These are phyloP conservation scores for Melikaiella ostensackeni DNA, from an alignment of 2,888 invertebrate species.

Conservation along the genomic window DNA sequence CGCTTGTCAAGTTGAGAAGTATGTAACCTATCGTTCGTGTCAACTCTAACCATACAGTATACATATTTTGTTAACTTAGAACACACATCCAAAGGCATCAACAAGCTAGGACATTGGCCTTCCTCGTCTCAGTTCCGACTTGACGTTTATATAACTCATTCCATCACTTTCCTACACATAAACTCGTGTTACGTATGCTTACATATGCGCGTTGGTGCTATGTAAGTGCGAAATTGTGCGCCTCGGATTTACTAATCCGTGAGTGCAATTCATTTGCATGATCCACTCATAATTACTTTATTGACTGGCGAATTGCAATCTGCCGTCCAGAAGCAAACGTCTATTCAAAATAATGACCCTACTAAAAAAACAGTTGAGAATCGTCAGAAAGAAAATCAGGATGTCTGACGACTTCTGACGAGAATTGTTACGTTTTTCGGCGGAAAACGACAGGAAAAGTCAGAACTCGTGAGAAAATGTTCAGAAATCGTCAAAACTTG, in stretches of 20 bases:
- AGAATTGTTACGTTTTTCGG: too few species aligned
- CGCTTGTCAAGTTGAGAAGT: not conserved
- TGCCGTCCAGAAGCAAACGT: too few species aligned
- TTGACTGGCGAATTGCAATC: not conserved
- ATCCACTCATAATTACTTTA: conserved; percentile 15
- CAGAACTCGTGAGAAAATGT: too few species aligned
- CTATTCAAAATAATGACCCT: too few species aligned
- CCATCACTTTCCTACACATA: conserved; percentile 43
- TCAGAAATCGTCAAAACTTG: too few species aligned
- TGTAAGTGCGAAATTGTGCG: not conserved
- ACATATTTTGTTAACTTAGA: conserved; percentile 23
- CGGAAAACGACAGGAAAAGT: too few species aligned
- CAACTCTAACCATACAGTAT: not conserved
- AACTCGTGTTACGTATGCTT: conserved; percentile 17
- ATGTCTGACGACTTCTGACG: too few species aligned
- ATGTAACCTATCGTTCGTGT: conserved; percentile 26
- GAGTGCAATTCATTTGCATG: not conserved
- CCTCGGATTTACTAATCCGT: not conserved
- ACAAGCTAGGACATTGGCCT: conserved; percentile 70
- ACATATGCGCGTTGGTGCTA: not conserved
- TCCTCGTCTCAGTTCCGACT: conserved; percentile 62
- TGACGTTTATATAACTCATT: conserved; percentile 67
- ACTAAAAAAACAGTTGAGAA: too few species aligned
- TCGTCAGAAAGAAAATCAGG: too few species aligned
- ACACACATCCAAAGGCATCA: conserved; percentile 18